phyloP scores from a whole-genome alignment of 2,113 vertebrate genomes.

The Hippoglossus stenolepis region DNA sequence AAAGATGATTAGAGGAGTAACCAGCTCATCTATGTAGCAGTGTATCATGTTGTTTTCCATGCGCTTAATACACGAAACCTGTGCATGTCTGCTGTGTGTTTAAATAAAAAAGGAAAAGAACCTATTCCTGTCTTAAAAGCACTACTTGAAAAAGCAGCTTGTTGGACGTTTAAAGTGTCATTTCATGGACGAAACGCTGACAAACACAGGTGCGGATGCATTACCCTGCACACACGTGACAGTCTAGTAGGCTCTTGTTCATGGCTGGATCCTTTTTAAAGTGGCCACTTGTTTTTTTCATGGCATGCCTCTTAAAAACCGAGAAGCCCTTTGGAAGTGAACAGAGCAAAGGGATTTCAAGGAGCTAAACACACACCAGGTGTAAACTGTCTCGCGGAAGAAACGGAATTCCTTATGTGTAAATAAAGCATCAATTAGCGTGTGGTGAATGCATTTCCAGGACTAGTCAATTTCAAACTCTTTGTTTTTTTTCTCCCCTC shows the following conservation, averaged over 20 bases:
- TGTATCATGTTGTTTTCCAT: neutral
- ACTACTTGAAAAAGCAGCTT: conserved; percentile 4
- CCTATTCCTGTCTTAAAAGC: conserved; percentile 2
- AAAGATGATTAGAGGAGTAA: neutral
- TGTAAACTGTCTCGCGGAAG: neutral
- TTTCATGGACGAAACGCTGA: neutral
- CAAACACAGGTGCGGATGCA: neutral
- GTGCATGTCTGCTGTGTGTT: neutral
- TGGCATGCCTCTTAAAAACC: conserved; percentile 4
- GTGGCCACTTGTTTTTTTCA: conserved; percentile 25
- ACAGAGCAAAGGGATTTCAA: conserved; percentile 13
- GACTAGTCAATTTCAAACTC: neutral
- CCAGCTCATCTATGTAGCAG: neutral
- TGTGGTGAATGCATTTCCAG: conserved; percentile 6
- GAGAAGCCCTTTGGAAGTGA: neutral
- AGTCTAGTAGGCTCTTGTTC: neutral
- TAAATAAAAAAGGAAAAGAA: neutral
- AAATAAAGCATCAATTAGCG: neutral
- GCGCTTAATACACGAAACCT: too few species aligned
- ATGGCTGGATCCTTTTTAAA: conserved; percentile 29
- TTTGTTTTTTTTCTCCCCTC: neutral
- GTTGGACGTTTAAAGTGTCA: conserved; percentile 5
- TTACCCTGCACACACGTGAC: conserved; percentile 2
- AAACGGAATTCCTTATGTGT: neutral
- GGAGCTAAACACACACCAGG: neutral